These are phyloP conservation scores for Sarcophaga caerulescens DNA, from an alignment of 2,888 invertebrate species.

Conservation along the genomic window DNA sequence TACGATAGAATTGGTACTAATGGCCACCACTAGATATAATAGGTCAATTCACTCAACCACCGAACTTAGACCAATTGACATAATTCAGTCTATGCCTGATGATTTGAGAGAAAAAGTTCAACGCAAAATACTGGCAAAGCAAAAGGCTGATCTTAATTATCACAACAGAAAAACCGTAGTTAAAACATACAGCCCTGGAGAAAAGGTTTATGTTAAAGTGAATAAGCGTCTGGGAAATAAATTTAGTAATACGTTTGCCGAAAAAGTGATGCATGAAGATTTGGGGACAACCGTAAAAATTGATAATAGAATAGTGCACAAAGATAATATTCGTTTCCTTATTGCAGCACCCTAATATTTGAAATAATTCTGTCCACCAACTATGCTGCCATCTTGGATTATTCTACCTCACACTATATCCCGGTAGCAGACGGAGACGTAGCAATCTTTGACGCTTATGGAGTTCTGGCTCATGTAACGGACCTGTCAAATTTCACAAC, in stretches of 20 bases:
- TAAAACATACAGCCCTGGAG: neutral
- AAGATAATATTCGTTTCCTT: conserved; percentile 18
- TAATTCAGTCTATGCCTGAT: neutral
- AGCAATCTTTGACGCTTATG: too few species aligned
- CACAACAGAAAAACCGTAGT: neutral
- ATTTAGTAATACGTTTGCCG: neutral
- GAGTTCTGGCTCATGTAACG: too few species aligned
- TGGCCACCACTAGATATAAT: neutral
- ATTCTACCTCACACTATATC: too few species aligned
- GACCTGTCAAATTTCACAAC: too few species aligned
- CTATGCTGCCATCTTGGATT: too few species aligned
- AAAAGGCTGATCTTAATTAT: conserved; percentile 1
- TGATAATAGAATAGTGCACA: conserved; percentile 14
- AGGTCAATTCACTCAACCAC: neutral
- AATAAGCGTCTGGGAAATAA: neutral
- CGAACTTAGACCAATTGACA: neutral
- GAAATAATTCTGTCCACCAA: too few species aligned
- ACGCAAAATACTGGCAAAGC: neutral
- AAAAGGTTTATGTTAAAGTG: conserved; percentile 7
- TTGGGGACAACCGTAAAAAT: too few species aligned
- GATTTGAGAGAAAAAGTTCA: neutral
- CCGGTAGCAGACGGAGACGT: too few species aligned
- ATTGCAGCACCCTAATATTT: too few species aligned
- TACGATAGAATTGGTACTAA: neutral
- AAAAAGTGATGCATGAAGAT: neutral